Conservation (phyloP, 2,888 invertebrate genomes). For the Chrysotoxum bicinctum region DNA sequence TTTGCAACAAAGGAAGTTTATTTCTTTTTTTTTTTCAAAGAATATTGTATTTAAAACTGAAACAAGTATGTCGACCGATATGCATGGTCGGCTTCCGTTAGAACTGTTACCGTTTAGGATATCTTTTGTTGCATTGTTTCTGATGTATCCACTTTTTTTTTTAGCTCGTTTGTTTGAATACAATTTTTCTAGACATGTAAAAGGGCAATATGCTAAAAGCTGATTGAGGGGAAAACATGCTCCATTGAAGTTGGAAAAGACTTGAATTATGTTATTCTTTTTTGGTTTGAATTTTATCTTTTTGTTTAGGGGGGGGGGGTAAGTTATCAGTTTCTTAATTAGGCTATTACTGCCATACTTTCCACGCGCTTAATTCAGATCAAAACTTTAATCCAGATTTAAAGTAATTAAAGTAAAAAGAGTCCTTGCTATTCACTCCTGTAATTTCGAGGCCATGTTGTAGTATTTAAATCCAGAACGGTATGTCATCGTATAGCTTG, state of each 20-base stretch:
- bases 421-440: no score
- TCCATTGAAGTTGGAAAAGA: not conserved
- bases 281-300: no score
- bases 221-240: constrained; percentile 48
- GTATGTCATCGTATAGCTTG: no score
- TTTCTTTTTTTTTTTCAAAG: constrained; percentile 26
- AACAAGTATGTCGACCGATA: constrained; percentile 49
- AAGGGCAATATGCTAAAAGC: constrained; percentile 55
- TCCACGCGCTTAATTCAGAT: no score
- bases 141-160: constrained; percentile 32
- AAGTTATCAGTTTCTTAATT: no score
- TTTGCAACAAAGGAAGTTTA: constrained; percentile 55
- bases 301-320: no score
- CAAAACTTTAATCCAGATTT: no score
- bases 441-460: no score
- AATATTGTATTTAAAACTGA: constrained; percentile 62
- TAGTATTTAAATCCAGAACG: no score
- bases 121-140: constrained; percentile 70
- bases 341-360: no score
- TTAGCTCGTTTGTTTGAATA: constrained; percentile 4
- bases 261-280: not conserved
- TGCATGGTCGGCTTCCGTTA: constrained; percentile 59
- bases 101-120: constrained; percentile 68
- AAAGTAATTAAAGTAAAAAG: no score
- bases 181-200: constrained; percentile 37